Evolutionary conservation across 2,888 invertebrate species (phyloP).

Genomic region (Argyra leucocephala): DNA sequence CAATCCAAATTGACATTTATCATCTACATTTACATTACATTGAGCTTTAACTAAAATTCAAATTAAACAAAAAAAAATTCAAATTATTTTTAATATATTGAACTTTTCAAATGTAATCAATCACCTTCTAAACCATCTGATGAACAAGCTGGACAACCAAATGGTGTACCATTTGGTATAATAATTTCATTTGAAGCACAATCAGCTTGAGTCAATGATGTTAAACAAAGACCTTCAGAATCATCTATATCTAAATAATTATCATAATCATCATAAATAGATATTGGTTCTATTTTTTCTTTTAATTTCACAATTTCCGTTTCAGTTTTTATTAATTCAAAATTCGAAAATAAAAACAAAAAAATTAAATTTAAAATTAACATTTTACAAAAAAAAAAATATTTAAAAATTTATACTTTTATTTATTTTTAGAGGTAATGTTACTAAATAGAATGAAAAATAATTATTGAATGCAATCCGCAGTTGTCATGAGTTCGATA

Average conservation of each 20-base stretch:
- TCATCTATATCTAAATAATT: not conserved
- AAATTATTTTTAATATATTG: constrained; percentile 9
- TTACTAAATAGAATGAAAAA: no score
- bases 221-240: constrained; percentile 21
- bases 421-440: no score
- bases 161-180: constrained; percentile 21
- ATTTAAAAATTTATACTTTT: no score
- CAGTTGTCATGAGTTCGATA: no score
- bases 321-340: no score
- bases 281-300: not conserved
- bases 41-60: not conserved
- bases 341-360: no score
- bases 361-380: no score
- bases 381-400: no score
- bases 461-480: no score
- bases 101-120: not conserved
- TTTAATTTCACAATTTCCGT: not conserved
- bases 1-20: constrained; percentile 14
- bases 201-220: constrained; percentile 26
- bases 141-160: constrained; percentile 45
- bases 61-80: not conserved
- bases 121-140: constrained; percentile 17
- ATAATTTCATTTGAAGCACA: constrained; percentile 24
- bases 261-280: no score
- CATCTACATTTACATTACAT: constrained; percentile 15